Evolutionary conservation across 2,113 vertebrate genomes (phyloP).

Genomic region (Podarcis muralis): DNA sequence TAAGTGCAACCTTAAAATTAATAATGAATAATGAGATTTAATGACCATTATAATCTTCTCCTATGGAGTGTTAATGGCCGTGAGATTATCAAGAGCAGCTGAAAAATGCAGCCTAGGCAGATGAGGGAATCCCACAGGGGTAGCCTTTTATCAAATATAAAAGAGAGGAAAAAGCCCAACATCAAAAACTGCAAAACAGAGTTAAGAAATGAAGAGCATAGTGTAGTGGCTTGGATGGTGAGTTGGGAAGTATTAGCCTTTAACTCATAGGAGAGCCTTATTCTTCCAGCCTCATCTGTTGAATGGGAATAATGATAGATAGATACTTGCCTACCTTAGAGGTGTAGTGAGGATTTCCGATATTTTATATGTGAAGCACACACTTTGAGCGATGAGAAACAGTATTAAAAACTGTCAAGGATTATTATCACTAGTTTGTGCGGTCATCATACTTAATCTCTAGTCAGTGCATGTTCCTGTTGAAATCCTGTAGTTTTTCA

Average conservation of each 20-base stretch:
- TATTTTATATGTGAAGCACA: background rate
- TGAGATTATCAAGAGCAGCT: conserved; percentile 41
- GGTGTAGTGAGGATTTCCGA: background rate
- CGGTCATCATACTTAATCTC: no score
- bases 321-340: background rate
- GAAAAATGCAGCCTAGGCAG: conserved; percentile 31
- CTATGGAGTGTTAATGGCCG: conserved; percentile 37
- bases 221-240: background rate
- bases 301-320: background rate
- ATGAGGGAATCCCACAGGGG: conserved; percentile 16
- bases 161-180: fast-evolving
- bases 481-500: background rate
- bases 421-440: background rate
- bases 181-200: background rate
- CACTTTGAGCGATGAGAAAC: background rate
- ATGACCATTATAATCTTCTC: conserved; percentile 31
- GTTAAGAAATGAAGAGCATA: background rate
- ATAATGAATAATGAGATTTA: conserved; percentile 49
- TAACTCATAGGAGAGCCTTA: fast-evolving
- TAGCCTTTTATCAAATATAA: conserved; percentile 6
- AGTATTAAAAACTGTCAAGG: background rate
- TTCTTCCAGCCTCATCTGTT: background rate
- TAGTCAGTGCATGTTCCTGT: background rate
- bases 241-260: background rate
- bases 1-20: background rate